These are phyloP conservation scores for Malurus melanocephalus DNA, from an alignment of 2,113 vertebrate species.

Conservation along the genomic window DNA sequence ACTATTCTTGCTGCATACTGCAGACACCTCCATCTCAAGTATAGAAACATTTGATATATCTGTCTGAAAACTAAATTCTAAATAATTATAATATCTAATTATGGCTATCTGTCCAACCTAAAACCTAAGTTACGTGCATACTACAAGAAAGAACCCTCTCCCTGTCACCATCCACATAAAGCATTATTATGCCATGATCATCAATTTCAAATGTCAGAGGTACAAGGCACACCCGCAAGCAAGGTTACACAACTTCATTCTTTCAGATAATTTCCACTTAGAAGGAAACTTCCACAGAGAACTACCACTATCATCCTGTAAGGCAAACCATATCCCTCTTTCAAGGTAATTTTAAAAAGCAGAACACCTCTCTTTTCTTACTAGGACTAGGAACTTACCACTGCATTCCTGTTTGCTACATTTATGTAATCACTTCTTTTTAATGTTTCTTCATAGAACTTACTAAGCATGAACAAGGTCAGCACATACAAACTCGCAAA, in stretches of 20 bases:
- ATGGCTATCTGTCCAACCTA: background rate
- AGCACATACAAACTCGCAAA: background rate
- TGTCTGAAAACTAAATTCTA: background rate
- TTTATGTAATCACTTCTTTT: background rate
- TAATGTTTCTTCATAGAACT: background rate
- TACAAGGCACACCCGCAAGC: background rate
- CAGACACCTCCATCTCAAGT: background rate
- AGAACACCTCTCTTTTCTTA: background rate
- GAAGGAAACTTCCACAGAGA: background rate
- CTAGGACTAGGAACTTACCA: background rate
- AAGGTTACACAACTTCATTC: background rate
- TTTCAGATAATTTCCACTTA: background rate
- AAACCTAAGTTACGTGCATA: background rate
- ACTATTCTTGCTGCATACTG: background rate
- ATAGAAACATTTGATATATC: background rate
- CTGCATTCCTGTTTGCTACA: background rate
- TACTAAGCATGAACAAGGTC: background rate
- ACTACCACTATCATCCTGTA: background rate
- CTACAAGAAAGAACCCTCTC: background rate
- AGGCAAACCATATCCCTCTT: background rate
- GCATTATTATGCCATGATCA: background rate
- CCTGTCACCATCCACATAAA: background rate
- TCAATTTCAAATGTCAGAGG: background rate
- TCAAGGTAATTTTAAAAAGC: background rate
- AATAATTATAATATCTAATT: background rate